Evolutionary conservation across 2,888 invertebrate genomes (phyloP), one percentile per base, ranked within the genome.

Genomic region (Limenitis camilla): DNA sequence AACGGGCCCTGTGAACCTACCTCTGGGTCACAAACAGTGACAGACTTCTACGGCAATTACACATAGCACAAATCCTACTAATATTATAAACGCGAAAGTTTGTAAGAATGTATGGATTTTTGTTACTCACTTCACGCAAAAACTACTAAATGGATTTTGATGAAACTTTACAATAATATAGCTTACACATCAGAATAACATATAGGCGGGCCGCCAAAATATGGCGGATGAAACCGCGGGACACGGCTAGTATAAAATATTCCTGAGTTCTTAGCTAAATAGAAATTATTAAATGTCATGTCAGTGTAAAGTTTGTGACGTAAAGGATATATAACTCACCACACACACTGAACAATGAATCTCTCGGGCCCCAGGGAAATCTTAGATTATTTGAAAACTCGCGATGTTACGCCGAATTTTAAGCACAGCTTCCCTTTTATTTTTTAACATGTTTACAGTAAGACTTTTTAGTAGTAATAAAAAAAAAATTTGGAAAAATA

Each of bases 281-380:
- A 47, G 27, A 44, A 45, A 40, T 51, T 33, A 51, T 33, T 40
- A 40, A 45, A 45, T 40, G 44, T 44, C 44, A 51, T 51, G 39
- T 40, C 19, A 35, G 29, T 40, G 39, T 27, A 51, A 51, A 51
- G 40, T 51, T 45, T 35, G 19, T 39, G 39, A 51, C 30, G 11
- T 39, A 40, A 40, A 45, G 50, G 48, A 51, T 49, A 52, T 49
- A 52, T 49, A 52, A 52, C 58, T 59, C 48, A 53, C 40, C 47
- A 57, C 54, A 58, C 55, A 58, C 55, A 49, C 58, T 57, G 59
- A 53, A 58, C 60, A 61, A 64, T 60, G 60, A 63, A 60, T 63
- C 65, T 56, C 60, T 41, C 32, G 41, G 36, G 44, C 65, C 60
- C 62, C n/a, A 9, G 66, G 64, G 66, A 66, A 66, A 65, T 66